A percentile compares a stretch with the other conserved stretches of the same genome.
Evolutionary conservation across 2,113 vertebrate species (phyloP).

Genomic region (Thymallus thymallus): DNA sequence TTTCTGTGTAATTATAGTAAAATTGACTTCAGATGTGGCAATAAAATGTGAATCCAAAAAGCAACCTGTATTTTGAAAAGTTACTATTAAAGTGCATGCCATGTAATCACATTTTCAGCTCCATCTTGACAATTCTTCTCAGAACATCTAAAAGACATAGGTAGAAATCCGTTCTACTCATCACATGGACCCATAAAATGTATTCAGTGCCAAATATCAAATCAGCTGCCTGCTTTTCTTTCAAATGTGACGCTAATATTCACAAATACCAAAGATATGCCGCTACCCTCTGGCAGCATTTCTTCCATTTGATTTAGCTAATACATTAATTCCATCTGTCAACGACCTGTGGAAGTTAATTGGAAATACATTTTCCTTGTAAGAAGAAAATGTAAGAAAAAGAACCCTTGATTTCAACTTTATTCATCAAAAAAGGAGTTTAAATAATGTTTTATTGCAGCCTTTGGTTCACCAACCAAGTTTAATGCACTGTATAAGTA

Average conservation of each 20-base stretch:
- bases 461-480: conserved; percentile 3
- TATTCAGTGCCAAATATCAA: neutral
- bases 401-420: too few species aligned
- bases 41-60: neutral
- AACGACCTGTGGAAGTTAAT: conserved; percentile 13
- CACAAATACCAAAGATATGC: neutral
- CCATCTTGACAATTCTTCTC: neutral
- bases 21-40: conserved; percentile 13
- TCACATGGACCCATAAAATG: neutral
- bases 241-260: neutral
- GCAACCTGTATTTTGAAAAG: neutral
- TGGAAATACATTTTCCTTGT: conserved; percentile 6
- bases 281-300: neutral
- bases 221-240: neutral
- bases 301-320: neutral
- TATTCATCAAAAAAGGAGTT: neutral
- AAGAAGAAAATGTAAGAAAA: neutral
- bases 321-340: neutral
- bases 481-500: neutral
- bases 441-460: neutral
- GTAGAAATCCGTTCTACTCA: neutral
- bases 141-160: neutral
- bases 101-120: neutral
- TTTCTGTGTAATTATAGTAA: conserved; percentile 8
- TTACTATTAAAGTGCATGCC: neutral